These are phyloP conservation scores for Cyrtonyx montezumae DNA, from an alignment of 2,113 vertebrate genomes.

Conservation along the genomic window DNA sequence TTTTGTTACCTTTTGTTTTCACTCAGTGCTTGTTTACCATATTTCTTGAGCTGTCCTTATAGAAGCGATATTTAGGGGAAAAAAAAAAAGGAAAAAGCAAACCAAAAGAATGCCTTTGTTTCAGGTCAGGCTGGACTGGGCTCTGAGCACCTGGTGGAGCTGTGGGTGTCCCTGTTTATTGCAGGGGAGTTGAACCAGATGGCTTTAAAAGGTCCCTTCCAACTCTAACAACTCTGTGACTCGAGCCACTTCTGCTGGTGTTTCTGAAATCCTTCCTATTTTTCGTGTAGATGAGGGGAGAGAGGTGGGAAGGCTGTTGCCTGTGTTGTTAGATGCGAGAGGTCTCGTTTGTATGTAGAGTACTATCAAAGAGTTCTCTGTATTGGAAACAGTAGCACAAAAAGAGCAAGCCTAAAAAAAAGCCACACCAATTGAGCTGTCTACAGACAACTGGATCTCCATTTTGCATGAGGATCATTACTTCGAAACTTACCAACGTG, in stretches of 20 bases:
- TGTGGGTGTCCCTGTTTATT: too few relatives aligned
- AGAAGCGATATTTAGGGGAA: background rate
- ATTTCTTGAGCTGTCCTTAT: background rate
- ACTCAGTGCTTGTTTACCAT: background rate
- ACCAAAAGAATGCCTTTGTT: background rate
- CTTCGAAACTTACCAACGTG: background rate
- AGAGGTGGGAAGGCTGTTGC: background rate
- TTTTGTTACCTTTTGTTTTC: background rate
- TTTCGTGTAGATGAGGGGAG: background rate
- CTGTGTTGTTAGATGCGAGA: background rate
- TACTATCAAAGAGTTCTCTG: background rate
- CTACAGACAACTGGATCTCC: background rate
- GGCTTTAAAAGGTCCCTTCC: too few relatives aligned
- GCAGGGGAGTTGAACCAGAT: too few relatives aligned
- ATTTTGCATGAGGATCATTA: background rate
- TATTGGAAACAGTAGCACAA: background rate
- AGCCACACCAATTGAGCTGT: background rate
- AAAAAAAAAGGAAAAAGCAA: background rate
- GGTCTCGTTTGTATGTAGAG: background rate
- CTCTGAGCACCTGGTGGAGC: too few relatives aligned
- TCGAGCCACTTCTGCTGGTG: background rate
- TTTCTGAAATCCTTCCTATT: background rate
- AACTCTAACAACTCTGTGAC: background rate
- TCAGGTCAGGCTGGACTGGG: too few relatives aligned
- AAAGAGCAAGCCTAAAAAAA: background rate